Percentiles rank a stretch among this genome's conserved stretches.
phyloP scores from a whole-genome alignment of 2,113 vertebrate species.

The Channa maculata region DNA sequence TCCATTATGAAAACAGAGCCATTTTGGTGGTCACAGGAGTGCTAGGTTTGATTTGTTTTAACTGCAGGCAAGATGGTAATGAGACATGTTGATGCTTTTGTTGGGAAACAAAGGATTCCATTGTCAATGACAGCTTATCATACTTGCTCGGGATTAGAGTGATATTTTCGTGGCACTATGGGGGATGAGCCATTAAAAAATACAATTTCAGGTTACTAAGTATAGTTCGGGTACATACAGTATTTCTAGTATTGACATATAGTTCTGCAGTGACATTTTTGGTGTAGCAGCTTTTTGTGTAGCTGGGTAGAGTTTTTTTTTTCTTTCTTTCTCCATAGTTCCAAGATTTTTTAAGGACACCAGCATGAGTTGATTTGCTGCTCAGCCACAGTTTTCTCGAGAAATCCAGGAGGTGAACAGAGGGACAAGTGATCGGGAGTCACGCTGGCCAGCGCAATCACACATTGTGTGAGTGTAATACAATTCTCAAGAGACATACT shows the following conservation, averaged over 20 bases:
- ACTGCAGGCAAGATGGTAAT: slow-evolving; percentile 44
- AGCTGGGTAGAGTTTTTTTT: background rate
- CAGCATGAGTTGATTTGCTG: slow-evolving; percentile 43
- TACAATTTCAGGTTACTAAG: background rate
- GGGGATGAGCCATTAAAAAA: background rate
- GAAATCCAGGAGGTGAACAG: slow-evolving; percentile 9
- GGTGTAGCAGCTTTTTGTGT: background rate
- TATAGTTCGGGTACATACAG: too few relatives aligned
- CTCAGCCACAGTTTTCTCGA: slow-evolving; percentile 15
- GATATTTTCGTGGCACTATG: background rate
- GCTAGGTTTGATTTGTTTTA: background rate
- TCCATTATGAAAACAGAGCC: slow-evolving; percentile 56
- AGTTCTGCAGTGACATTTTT: slow-evolving; percentile 5
- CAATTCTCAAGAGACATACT: background rate
- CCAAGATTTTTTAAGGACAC: slow-evolving; percentile 50
- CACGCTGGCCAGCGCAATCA: background rate
- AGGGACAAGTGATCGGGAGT: slow-evolving; percentile 13
- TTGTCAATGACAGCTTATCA: slow-evolving; percentile 46
- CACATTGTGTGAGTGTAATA: background rate
- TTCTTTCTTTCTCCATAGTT: background rate
- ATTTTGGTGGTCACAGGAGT: slow-evolving; percentile 33
- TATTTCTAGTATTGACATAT: background rate
- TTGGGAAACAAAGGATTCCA: slow-evolving; percentile 36
- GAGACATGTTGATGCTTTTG: slow-evolving; percentile 45
- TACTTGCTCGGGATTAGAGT: slow-evolving; percentile 10